phyloP scores from a whole-genome alignment of 2,888 invertebrate species.

The Agonopterix alstromeriana region DNA sequence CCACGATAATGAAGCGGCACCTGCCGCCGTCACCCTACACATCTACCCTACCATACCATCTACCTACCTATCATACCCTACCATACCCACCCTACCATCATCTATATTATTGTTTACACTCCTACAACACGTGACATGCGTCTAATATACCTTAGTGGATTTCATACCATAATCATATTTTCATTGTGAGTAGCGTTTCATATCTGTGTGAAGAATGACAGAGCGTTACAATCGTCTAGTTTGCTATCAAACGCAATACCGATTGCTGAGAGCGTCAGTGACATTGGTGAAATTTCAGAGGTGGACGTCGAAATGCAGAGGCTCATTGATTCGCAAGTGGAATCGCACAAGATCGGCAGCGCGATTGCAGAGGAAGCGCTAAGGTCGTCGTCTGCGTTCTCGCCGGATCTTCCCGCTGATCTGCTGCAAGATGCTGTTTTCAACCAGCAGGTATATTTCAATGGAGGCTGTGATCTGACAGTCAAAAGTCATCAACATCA shows the following conservation, averaged over 20 bases:
- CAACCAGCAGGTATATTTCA: slow-evolving; percentile 34
- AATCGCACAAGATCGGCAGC: slow-evolving; percentile 89
- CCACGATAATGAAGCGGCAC: too few relatives aligned
- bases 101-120: too few relatives aligned
- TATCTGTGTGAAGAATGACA: neutral
- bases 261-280: slow-evolving; percentile 4
- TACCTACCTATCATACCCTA: too few relatives aligned
- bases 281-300: slow-evolving; percentile 39
- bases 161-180: neutral
- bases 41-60: too few relatives aligned
- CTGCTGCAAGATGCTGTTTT: slow-evolving; percentile 46
- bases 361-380: slow-evolving; percentile 89
- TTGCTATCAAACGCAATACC: slow-evolving; percentile 5
- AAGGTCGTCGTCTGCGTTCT: slow-evolving; percentile 36
- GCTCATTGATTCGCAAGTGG: slow-evolving; percentile 85
- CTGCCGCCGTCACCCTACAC: too few relatives aligned
- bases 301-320: slow-evolving; percentile 81
- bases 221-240: slow-evolving; percentile 3
- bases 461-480: too few relatives aligned
- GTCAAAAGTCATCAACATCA: too few relatives aligned
- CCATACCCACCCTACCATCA: too few relatives aligned
- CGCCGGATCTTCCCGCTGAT: slow-evolving; percentile 42
- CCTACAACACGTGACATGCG: too few relatives aligned
- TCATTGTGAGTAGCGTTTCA: neutral
- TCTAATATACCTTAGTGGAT: too few relatives aligned